Conservation (phyloP, 2,113 vertebrate species). For the Albula glossodonta region DNA sequence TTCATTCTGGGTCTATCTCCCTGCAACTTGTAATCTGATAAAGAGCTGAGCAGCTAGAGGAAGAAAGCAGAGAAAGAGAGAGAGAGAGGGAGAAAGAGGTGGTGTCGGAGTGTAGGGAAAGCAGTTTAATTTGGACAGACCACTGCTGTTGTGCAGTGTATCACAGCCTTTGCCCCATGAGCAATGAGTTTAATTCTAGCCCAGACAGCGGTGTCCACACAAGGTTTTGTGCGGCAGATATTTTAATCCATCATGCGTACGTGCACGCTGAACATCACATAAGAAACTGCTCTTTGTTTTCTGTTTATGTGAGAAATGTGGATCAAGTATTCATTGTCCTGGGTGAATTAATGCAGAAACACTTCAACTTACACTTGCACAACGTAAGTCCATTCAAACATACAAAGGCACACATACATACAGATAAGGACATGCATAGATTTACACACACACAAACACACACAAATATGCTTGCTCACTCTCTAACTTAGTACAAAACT, state of each 20-base stretch:
- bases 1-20: background rate
- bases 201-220: constrained; percentile 36
- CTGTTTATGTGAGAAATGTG: constrained; percentile 17
- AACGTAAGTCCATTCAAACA: background rate
- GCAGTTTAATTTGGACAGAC: constrained; percentile 39
- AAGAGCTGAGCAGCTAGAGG: constrained; percentile 13
- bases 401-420: constrained; percentile 5
- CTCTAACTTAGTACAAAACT: too few relatives aligned
- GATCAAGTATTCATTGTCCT: constrained; percentile 12
- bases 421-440: background rate
- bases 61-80: background rate
- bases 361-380: background rate
- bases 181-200: constrained; percentile 23
- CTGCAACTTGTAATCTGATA: background rate
- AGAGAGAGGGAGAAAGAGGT: background rate
- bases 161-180: constrained; percentile 36
- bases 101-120: constrained; percentile 19
- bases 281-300: constrained; percentile 31
- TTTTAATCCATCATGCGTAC: constrained; percentile 60
- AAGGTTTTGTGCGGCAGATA: constrained; percentile 45
- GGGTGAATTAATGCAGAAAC: constrained; percentile 3
- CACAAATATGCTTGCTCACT: background rate
- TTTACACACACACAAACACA: background rate
- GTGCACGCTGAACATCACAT: constrained; percentile 36
- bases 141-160: constrained; percentile 23